Conservation (phyloP, 2,113 vertebrate species). For the Picathartes gymnocephalus region DNA sequence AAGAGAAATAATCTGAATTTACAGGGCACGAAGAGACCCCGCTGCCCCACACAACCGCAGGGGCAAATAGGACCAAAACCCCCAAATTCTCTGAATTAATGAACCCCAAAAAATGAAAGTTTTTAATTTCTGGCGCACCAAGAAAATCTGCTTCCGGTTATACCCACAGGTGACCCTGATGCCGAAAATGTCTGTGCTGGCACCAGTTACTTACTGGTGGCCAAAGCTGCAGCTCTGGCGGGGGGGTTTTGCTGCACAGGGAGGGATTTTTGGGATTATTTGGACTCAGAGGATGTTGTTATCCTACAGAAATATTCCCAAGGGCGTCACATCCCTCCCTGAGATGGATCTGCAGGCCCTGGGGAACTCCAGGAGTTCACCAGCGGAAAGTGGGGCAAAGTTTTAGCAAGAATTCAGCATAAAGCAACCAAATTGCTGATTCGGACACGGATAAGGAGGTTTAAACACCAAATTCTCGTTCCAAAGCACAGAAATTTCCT, state of each 20-base stretch:
- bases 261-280: background rate
- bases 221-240: too few relatives aligned
- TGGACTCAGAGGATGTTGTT: background rate
- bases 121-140: background rate
- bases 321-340: background rate
- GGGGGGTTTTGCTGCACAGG: background rate
- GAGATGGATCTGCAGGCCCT: background rate
- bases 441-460: background rate
- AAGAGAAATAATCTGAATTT: background rate
- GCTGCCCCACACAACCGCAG: background rate
- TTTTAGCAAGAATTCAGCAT: background rate
- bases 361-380: background rate
- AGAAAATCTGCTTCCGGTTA: rapidly evolving
- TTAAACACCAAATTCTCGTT: background rate
- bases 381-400: background rate
- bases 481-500: background rate
- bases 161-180: background rate
- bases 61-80: background rate
- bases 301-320: background rate
- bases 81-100: background rate
- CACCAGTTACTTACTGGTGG: background rate
- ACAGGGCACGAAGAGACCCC: rapidly evolving
- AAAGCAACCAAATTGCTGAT: background rate
- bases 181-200: background rate
- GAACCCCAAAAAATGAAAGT: background rate